phyloP scores from a whole-genome alignment of 2,797 vertebrate species.

The Malacoctenus gilli region DNA sequence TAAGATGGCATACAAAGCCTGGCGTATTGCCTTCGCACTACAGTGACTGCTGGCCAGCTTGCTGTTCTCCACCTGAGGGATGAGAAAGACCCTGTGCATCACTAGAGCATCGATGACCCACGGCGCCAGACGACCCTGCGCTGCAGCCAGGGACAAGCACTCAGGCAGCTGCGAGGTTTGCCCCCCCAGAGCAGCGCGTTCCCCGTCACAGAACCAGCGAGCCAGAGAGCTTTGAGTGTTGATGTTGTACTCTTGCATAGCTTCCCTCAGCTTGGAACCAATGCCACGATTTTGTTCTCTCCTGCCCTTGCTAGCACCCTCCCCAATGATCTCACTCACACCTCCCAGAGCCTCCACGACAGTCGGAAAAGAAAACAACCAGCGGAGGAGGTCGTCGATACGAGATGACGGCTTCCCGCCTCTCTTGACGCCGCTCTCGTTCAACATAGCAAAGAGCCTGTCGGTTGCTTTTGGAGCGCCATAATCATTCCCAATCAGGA shows the following conservation, averaged over 20 bases:
- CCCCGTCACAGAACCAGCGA: conserved; percentile 80
- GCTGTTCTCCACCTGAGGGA: conserved; percentile 91
- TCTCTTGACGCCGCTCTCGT: conserved; percentile 42
- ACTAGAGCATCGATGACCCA: conserved; percentile 84
- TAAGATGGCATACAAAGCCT: conserved; percentile 87
- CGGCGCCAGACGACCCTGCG: conserved; percentile 80
- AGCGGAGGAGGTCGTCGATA: conserved; percentile 84
- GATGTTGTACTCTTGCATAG: conserved; percentile 87
- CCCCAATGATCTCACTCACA: conserved; percentile 79
- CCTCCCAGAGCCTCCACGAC: conserved; percentile 80
- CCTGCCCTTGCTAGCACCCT: too few relatives aligned
- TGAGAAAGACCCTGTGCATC: conserved; percentile 84
- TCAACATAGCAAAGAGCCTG: conserved; percentile 74
- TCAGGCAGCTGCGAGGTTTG: conserved; percentile 70
- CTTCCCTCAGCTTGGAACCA: conserved; percentile 73
- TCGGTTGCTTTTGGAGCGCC: conserved; percentile 73
- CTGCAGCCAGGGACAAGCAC: conserved; percentile 79
- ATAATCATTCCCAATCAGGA: conserved; percentile 90
- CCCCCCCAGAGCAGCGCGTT: conserved; percentile 21
- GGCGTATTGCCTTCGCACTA: conserved; percentile 83
- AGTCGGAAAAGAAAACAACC: conserved; percentile 84
- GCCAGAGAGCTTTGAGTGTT: conserved; percentile 78
- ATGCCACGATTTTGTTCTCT: conserved; percentile 63
- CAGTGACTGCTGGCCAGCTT: conserved; percentile 84
- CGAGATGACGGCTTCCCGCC: conserved; percentile 65